A percentile compares a stretch with the other conserved stretches of the same genome.
Evolutionary conservation across 2,888 invertebrate genomes (phyloP).

Genomic region (Drosophila mulleri): DNA sequence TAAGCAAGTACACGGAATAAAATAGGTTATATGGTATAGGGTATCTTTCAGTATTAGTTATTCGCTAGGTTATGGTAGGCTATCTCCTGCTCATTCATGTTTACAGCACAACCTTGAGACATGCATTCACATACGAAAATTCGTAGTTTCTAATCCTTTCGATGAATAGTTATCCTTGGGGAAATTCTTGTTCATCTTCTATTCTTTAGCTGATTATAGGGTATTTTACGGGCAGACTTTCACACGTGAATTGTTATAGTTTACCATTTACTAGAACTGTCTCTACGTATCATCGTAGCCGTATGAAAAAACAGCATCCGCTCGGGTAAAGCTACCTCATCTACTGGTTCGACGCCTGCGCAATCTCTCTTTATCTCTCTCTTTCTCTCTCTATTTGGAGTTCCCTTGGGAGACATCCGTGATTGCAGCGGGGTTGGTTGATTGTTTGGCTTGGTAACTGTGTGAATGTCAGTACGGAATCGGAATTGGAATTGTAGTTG

Average conservation of each 20-base stretch:
- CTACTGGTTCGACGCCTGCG: constrained; percentile 55
- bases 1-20: too few relatives aligned
- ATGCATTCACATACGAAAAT: too few relatives aligned
- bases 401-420: constrained; percentile 49
- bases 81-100: too few relatives aligned
- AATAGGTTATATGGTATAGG: too few relatives aligned
- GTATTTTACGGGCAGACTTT: background rate
- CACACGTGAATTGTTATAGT: constrained; percentile 5
- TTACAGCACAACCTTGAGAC: too few relatives aligned
- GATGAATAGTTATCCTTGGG: too few relatives aligned
- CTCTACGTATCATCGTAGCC: constrained; percentile 7
- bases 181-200: background rate
- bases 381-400: constrained; percentile 6
- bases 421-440: constrained; percentile 36
- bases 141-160: too few relatives aligned
- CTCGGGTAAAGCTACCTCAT: constrained; percentile 30
- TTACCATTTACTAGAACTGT: constrained; percentile 20
- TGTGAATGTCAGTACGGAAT: constrained; percentile 69
- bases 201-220: background rate
- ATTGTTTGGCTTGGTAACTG: constrained; percentile 52
- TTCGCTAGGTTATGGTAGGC: too few relatives aligned
- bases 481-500: constrained; percentile 66
- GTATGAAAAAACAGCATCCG: constrained; percentile 52
- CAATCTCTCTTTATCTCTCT: constrained; percentile 16
- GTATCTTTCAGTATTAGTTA: too few relatives aligned